phyloP scores from a whole-genome alignment of 2,113 vertebrate genomes.

The Plotosus lineatus region DNA sequence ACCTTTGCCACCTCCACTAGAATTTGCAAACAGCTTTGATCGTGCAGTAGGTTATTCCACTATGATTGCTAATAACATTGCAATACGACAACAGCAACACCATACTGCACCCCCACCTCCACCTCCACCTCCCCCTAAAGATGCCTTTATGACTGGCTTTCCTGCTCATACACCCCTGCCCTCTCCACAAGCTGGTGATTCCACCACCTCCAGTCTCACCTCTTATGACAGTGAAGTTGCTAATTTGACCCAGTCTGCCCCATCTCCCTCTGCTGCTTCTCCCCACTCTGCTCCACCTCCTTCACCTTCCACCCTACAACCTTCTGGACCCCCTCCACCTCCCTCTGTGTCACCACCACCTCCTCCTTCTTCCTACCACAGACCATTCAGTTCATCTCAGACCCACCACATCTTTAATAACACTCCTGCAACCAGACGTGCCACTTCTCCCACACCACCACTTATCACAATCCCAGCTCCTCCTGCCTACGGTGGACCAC shows the following conservation, averaged over 20 bases:
- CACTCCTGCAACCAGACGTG: conserved; percentile 60
- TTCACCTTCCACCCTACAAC: conserved; percentile 63
- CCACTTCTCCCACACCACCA: conserved; percentile 70
- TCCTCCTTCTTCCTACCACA: conserved; percentile 71
- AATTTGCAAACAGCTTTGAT: conserved; percentile 94
- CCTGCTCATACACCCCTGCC: conserved; percentile 67
- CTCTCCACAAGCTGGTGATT: conserved; percentile 81
- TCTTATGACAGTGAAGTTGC: conserved; percentile 92
- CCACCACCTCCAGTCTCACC: conserved; percentile 87
- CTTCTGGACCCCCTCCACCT: conserved; percentile 55
- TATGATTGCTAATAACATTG: conserved; percentile 61
- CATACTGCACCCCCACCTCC: conserved; percentile 59
- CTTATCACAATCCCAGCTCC: conserved; percentile 64
- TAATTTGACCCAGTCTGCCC: conserved; percentile 82
- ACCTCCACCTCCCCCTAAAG: conserved; percentile 64
- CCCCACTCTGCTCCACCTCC: conserved; percentile 64
- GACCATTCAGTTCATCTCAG: conserved; percentile 74
- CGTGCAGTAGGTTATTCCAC: conserved; percentile 63
- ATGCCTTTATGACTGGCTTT: conserved; percentile 61
- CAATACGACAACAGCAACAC: conserved; percentile 60
- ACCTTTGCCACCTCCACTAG: conserved; percentile 85
- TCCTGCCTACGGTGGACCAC: conserved; percentile 63
- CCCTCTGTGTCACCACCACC: conserved; percentile 73
- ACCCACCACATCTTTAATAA: conserved; percentile 75
- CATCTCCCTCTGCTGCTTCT: conserved; percentile 69